Base-by-base conservation (phyloP, 1,140 invertebrate species). In the Caenorhabditis latens region DNA sequence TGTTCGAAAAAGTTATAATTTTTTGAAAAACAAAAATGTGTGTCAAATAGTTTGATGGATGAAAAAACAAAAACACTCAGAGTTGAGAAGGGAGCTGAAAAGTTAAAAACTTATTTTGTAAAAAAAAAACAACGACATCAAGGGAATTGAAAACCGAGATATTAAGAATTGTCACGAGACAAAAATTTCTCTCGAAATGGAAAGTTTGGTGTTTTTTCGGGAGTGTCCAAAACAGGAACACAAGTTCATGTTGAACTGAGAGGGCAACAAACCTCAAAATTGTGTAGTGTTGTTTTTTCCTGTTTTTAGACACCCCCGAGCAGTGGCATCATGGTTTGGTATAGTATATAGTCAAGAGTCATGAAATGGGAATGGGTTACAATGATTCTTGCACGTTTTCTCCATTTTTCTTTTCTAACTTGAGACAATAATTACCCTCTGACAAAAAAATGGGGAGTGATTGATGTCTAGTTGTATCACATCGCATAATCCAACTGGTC, bases 341-440 rank as follows among this genome's bases (percentile, higher is more conserved):
- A 32, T 32, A 32, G 32, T 32, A 32, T 32, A 32, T 32, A 32
- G 32, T 32, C 32, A 32, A 53, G 16, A 16, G 9, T 53, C 50
- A 53, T 13, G 16, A 53, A 16, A 9, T 53, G 50, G 50, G 16
- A 53, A 16, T 16, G 16, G 16, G 50, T 13, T 16, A 9, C 50
- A 53, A 9, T 53, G 50, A 9, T 53, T 16, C 55, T 58, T n/a
- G 14, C 6, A 6, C 13, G 55, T 14, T 58, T 19, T 16, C 55
- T 14, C 55, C 55, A 14, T 19, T 58, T 58, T 58, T n/a, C n/a
- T 19, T 58, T 13, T 9, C 40, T n/a, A 71, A 71, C 65, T 71
- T 71, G 65, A 71, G 65, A 46, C 65, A 71, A 71, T 71, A 71
- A 71, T 71, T 71, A 71, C 65, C 65, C 65, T 71, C 40, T 71